Evolutionary conservation across 1,140 invertebrate genomes (phyloP), one percentile per base, ranked within the genome.

Genomic region (Schlechtendalia chinensis): DNA sequence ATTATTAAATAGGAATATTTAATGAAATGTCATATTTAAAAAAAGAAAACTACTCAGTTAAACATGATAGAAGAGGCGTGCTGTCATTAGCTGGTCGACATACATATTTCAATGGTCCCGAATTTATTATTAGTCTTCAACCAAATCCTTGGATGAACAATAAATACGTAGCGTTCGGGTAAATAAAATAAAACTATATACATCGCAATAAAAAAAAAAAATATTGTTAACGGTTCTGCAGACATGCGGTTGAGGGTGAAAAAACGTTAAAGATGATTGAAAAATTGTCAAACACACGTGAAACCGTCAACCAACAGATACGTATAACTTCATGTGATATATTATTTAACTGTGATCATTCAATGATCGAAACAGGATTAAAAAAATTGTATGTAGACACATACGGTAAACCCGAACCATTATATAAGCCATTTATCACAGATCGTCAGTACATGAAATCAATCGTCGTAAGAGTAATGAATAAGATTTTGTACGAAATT

Each of bases 111-210:
- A 79, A 79, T 11, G 75, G 75, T 14, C 75, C 75, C 2, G 58
- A 79, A 50, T 79, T 79, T 47, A 32, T 79, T 14, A 79, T 79
- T 59, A 79, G 75, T 61, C 24, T 79, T 4, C 39, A 22, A 50
- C 22, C 75, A 19, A 79, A 79, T 45, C 45, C 39, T 16, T 79
- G 75, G 75, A 79, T 79, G 75, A 24, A 79, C 22, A 24, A 59
- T 47, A 63, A 79, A 61, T 79, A 79, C 29, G 75, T 79, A 14
- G 75, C 75, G 14, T 79, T 79, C 19, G 75, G 75, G 75, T 79
- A 45, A 61, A 10, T 61, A 45, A 27, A 58, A 74, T 54, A 32
- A 69, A 50, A 47, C 8, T 39, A 39, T 39, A 39, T 22, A 45
- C 14, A 24, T 47, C 10, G 19, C 47, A 69, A 22, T 14, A 24